Conservation (phyloP, 1,140 invertebrate genomes). For the Ladona fulva region DNA sequence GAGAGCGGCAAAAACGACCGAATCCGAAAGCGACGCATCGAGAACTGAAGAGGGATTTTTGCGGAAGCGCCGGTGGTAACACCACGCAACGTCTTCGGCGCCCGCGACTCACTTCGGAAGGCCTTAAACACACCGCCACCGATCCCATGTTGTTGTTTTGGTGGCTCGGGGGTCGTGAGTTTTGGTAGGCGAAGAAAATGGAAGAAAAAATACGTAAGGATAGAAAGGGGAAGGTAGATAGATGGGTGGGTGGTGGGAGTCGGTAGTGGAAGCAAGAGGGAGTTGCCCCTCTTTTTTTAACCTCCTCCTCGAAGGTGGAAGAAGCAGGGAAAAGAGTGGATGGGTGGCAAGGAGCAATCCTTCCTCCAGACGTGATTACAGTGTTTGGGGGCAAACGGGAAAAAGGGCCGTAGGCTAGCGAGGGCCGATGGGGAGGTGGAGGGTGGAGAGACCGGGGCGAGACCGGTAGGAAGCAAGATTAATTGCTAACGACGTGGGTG, state of each 20-base stretch:
- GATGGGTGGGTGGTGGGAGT: not conserved
- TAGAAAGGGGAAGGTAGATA: no score
- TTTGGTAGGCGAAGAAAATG: not conserved
- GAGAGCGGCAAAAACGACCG: no score
- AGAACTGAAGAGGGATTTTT: no score
- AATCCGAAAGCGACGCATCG: no score
- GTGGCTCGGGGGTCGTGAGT: no score
- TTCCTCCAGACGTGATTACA: slow-evolving; percentile 4
- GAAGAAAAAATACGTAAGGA: not conserved
- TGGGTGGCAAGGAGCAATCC: not conserved
- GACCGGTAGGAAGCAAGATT: slow-evolving; percentile 7
- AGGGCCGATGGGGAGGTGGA: not conserved
- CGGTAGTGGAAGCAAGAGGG: not conserved
- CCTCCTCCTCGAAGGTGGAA: no score
- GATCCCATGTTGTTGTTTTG: not conserved
- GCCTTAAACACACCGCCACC: no score
- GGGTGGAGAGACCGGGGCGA: not conserved
- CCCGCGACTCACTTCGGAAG: no score
- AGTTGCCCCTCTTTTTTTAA: not conserved
- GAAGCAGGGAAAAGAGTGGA: not conserved
- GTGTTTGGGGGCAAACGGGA: not conserved
- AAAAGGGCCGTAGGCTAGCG: not conserved
- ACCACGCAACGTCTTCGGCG: no score
- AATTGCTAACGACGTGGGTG: slow-evolving; percentile 7
- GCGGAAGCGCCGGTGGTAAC: no score